Conservation (phyloP, 2,888 invertebrate species). For the Schizaphis graminum region DNA sequence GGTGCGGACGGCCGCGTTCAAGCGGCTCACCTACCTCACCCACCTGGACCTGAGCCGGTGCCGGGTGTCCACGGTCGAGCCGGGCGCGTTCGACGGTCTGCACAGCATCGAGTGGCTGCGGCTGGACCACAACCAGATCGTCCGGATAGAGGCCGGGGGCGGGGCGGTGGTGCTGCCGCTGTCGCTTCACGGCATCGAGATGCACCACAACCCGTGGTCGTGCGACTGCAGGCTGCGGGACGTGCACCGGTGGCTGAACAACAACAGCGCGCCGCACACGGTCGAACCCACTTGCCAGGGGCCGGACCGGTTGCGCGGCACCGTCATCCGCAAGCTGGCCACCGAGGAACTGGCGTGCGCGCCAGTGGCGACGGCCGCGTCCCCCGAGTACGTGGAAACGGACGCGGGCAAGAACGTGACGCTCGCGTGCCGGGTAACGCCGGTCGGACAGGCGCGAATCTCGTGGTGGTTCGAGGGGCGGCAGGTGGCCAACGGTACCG, state of each 20-base stretch:
- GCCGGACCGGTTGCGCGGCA: slow-evolving; percentile 79
- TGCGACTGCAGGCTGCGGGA: slow-evolving; percentile 88
- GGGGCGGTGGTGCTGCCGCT: slow-evolving; percentile 80
- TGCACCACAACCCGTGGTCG: slow-evolving; percentile 90
- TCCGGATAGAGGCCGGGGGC: slow-evolving; percentile 79
- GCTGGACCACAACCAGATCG: slow-evolving; percentile 85
- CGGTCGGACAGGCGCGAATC: slow-evolving; percentile 85
- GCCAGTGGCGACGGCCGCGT: slow-evolving; percentile 81
- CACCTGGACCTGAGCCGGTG: slow-evolving; percentile 87
- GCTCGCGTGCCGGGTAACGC: slow-evolving; percentile 83
- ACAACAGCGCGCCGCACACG: slow-evolving; percentile 80
- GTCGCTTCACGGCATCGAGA: slow-evolving; percentile 82
- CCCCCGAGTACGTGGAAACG: slow-evolving; percentile 79
- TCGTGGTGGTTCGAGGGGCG: slow-evolving; percentile 89
- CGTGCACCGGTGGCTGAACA: slow-evolving; percentile 83
- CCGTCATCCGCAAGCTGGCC: slow-evolving; percentile 78
- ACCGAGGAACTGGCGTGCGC: slow-evolving; percentile 84
- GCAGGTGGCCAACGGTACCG: slow-evolving; percentile 79
- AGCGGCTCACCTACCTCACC: slow-evolving; percentile 81
- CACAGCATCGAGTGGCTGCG: slow-evolving; percentile 87
- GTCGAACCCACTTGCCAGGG: slow-evolving; percentile 84
- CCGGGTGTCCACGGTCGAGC: slow-evolving; percentile 82
- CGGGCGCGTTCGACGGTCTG: slow-evolving; percentile 85
- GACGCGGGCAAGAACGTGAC: slow-evolving; percentile 87
- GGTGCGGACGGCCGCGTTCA: slow-evolving; percentile 81